phyloP scores from a whole-genome alignment of 2,113 vertebrate species.

The Sigmodon hispidus region DNA sequence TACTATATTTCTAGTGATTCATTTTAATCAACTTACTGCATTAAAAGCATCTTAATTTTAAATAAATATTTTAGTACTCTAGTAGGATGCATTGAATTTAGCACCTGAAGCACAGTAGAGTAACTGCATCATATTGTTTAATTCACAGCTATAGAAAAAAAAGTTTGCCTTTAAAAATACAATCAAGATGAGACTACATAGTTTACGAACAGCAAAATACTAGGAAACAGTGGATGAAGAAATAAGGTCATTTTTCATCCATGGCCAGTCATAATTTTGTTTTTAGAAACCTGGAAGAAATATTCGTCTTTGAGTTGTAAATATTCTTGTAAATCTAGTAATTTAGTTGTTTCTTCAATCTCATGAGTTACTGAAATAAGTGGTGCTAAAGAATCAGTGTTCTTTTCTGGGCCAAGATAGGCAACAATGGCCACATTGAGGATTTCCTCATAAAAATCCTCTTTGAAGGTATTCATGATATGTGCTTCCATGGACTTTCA shows the following conservation, averaged over 20 bases:
- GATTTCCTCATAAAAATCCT: neutral
- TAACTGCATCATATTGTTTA: slow-evolving; percentile 24
- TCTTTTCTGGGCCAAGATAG: neutral
- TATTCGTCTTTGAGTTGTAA: neutral
- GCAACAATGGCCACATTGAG: neutral
- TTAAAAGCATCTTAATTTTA: slow-evolving; percentile 36
- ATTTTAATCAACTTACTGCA: neutral
- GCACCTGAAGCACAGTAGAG: neutral
- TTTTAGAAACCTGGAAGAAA: slow-evolving; percentile 63
- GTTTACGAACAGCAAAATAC: slow-evolving; percentile 32
- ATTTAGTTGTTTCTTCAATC: neutral
- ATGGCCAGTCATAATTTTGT: slow-evolving; percentile 88
- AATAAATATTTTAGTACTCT: slow-evolving; percentile 7
- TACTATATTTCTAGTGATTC: slow-evolving; percentile 7
- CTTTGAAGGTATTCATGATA: neutral
- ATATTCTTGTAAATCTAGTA: neutral
- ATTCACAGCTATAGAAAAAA: slow-evolving; percentile 58
- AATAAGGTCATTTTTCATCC: slow-evolving; percentile 78
- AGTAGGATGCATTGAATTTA: slow-evolving; percentile 26
- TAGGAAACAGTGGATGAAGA: slow-evolving; percentile 46
- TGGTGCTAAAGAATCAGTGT: neutral
- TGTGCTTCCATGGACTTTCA: neutral
- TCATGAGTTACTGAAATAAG: neutral
- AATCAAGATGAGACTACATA: slow-evolving; percentile 54
- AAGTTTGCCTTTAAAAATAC: slow-evolving; percentile 23